Base-by-base conservation (phyloP, 2,113 vertebrate genomes). In the Pantherophis guttatus region DNA sequence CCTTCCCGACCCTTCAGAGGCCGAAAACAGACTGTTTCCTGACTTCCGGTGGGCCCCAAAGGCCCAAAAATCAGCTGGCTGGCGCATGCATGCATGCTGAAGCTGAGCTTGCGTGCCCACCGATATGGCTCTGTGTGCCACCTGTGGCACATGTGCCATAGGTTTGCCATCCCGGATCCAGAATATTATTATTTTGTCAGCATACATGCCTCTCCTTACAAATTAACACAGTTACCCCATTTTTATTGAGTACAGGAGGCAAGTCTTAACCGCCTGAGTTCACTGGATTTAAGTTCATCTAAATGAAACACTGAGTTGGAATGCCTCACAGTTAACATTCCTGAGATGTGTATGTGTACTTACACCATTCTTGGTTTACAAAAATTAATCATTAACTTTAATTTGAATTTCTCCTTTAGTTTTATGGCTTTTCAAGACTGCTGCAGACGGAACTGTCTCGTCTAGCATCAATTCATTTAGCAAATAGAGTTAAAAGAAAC, bases 361-460 rank as follows among this genome's bases (percentile, higher is more conserved):
- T 54, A 57, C 19, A 8, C 15, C 11, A 3, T 93, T 81, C 29
- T 5, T 50, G 54, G 53, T 85, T 91, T 29, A 24, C 26, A 24
- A 50, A 91, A 93, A 91, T 8, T 17, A 92, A 93, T 90, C 33
- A 75, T 52, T 85, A 85, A 89, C 59, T 57, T 54, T 33, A 19
- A 44, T 59, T 91, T 88, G 21, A 85, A 57, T 93, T 21, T 85
- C 87, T 85, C 48, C 86, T 89, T 85, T 39, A 53, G 17, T 19
- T 91, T 52, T 85, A 89, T 23, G 81, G 55, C 44, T 19, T 81
- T 91, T 44, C 26, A 58, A 10, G 21, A 13, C 21, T 21, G 44
- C 19, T 86, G 53, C 0, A n/a, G 26, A 39, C 21, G 7, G 4
- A 91, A 6, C 12, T 52, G 44, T 24, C 53, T 75, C n/a, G 26